Base-by-base conservation (phyloP, 2,113 vertebrate genomes). In the Phaethornis superciliosus region DNA sequence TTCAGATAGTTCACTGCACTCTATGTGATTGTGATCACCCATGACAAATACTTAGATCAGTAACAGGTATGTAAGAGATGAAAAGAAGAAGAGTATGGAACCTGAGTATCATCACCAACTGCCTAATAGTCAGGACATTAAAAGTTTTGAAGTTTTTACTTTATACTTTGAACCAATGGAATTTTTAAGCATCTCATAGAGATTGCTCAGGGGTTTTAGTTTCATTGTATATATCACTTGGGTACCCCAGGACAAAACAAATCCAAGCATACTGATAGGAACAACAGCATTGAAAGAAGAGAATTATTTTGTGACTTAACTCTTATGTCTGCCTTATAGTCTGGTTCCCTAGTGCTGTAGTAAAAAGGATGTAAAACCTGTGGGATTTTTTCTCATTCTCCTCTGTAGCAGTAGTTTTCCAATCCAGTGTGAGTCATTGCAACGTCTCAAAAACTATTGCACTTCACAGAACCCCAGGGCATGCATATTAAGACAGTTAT, bases 231-330 rank as follows among this genome's bases (percentile, higher is more conserved):
- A 37, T 72, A 59, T 90, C 83, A 65, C 67, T 85, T 80, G 77
- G 77, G 55, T 55, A 93, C 76, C 7, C 4, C 22, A 92, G 82
- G 81, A 91, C 56, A 95, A 80, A 96, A 81, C 37, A 85, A 52
- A 82, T 67, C 70, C 27, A 74, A 74, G 7, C 15, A 42, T n/a
- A 74, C 55, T 63, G 32, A 52, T 71, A 33, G 49, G 88, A 96
- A 51, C 49, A 56, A 47, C 30, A 64, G 26, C 33, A 19, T 1
- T 67, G 30, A 54, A 91, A 70, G 52, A 90, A 75, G 40, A 27
- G 56, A 63, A 59, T 12, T 18, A 68, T 85, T 94, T 69, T 89
- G 32, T 54, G 88, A 46, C 24, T 40, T 49, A 71, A 52, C 67
- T 79, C 23, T 64, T 78, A 58, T 15, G 32, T 13, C 6, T 76